These are phyloP conservation scores for Carassius auratus DNA, from an alignment of 2,113 vertebrate genomes.

Conservation along the genomic window DNA sequence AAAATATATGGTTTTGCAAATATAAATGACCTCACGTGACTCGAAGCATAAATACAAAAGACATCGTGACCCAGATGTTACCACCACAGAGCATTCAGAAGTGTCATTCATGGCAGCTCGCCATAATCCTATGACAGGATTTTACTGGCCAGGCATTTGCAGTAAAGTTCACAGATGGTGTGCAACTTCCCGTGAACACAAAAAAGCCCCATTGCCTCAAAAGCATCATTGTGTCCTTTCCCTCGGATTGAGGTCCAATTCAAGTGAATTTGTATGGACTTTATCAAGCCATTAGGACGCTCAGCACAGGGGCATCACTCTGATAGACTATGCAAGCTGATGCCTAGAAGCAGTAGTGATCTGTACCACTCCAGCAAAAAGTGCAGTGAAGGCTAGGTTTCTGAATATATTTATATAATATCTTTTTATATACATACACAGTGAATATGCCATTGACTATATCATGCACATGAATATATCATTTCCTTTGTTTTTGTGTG, in stretches of 20 bases:
- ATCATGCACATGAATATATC: too few species aligned
- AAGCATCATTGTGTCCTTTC: background rate
- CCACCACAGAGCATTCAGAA: background rate
- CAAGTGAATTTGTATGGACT: slow-evolving; percentile 1
- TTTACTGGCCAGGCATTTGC: background rate
- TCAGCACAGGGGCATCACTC: background rate
- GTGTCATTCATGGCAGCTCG: background rate
- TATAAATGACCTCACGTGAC: background rate
- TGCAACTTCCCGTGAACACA: background rate
- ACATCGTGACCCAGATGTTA: background rate
- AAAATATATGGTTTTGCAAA: background rate
- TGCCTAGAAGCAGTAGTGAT: background rate
- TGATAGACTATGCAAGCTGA: background rate
- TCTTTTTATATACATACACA: too few species aligned
- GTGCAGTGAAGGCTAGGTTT: background rate
- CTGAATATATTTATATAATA: background rate
- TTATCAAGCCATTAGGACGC: background rate
- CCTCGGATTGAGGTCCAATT: background rate
- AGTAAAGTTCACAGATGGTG: background rate
- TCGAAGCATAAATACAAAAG: background rate
- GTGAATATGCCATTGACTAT: too few species aligned
- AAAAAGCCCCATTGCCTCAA: background rate
- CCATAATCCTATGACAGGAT: background rate
- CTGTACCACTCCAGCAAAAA: background rate
- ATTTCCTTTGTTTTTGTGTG: too few species aligned